Base-by-base conservation (phyloP, 2,888 invertebrate species). In the Oxycera nigricornis region DNA sequence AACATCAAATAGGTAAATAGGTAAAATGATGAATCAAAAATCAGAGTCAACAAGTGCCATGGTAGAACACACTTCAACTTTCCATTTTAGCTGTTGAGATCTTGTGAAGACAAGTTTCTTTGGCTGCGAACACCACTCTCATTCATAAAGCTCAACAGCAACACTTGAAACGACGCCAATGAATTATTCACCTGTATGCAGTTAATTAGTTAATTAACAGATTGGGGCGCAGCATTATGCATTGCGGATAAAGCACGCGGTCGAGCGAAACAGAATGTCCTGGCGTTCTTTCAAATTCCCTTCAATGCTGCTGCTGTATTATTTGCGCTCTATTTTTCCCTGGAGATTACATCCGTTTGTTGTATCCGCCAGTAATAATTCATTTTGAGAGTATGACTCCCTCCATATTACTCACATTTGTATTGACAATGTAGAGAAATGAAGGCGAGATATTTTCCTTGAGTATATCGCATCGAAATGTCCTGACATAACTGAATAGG, bases 181-280 rank as follows among this genome's bases (percentile, higher is more conserved):
- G 74, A 73, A 76, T 76, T 68, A 74, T 76, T 76, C 70, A 74
- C 59, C 35, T 72, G 68, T 74, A 68, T 76, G 76, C 74, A 76
- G 74, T 39, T 74, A 76, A 76, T 76, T 76, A 76, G 74, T 74
- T 76, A 76, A 76, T 76, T 76, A 76, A 74, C 74, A 74, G 57
- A 59, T 68, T 50, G 67, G 50, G 39, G 73, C 73, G 67, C 72
- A 74, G 72, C 59, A 61, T 72, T 76, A 67, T 76, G 76, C 76
- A 74, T 61, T 76, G 74, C 76, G 41, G 76, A 74, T 74, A 28
- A 72, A 55, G 20, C 9, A 72, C 59, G 72, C 72, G 39, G 72
- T 17, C 72, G 26, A 26, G 35, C 17, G 22, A 30, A 22, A 55
- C 22, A 2, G 14, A 55, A 24, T 55, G 14, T 46, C 46, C 46